A percentile compares a stretch with the other conserved stretches of the same genome.
Conservation (phyloP, 2,113 vertebrate species). For the Columba janthina region DNA sequence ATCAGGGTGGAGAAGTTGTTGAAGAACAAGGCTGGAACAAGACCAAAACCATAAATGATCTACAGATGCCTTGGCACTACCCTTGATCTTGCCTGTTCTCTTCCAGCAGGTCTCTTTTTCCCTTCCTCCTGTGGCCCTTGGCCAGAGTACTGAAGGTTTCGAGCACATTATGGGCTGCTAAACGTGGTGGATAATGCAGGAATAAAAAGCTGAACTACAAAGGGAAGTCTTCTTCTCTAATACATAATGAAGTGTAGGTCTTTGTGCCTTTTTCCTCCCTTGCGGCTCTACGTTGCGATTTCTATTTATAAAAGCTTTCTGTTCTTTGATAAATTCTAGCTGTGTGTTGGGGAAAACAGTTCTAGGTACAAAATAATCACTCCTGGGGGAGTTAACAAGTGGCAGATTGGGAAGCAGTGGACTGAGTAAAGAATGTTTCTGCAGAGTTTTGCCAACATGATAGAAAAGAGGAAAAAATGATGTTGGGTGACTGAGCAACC, state of each 20-base stretch:
- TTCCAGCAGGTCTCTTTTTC: not conserved
- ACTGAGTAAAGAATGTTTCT: not conserved
- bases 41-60: slow-evolving; percentile 3
- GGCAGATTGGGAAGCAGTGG: not conserved
- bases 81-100: slow-evolving; percentile 33
- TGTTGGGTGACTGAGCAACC: not conserved
- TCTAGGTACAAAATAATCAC: not conserved
- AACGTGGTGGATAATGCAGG: not conserved
- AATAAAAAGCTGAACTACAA: not conserved
- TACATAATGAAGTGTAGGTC: not conserved
- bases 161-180: not conserved
- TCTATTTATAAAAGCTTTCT: slow-evolving; percentile 8
- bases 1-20: not conserved
- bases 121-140: not conserved
- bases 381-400: not conserved
- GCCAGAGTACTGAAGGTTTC: slow-evolving; percentile 21
- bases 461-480: not conserved
- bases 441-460: not conserved
- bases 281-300: not conserved
- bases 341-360: not conserved
- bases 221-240: not conserved
- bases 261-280: not conserved
- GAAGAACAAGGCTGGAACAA: slow-evolving; percentile 9
- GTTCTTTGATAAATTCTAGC: not conserved
- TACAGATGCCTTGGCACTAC: slow-evolving; percentile 27